Conservation (phyloP, 2,797 vertebrate genomes). For the Clarias pachynema region DNA sequence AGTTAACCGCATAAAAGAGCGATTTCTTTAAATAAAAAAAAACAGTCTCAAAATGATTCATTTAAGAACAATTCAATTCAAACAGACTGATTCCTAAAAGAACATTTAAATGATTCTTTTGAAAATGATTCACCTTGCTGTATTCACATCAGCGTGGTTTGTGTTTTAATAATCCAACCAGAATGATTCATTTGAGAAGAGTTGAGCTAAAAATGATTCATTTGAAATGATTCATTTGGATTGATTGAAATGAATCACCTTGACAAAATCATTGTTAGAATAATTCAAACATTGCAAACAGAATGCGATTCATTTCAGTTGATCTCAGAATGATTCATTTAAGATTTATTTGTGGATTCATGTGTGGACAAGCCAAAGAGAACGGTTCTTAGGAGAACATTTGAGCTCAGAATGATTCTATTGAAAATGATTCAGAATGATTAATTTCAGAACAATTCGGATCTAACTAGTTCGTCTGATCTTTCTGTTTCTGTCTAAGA, state of each 20-base stretch:
- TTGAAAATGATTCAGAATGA: neutral
- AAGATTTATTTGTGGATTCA: too few species aligned
- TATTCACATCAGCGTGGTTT: neutral
- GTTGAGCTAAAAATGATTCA: too few species aligned
- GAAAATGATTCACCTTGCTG: neutral
- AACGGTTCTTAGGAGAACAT: too few species aligned
- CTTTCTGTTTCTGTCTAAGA: constrained; percentile 66
- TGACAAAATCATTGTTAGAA: too few species aligned
- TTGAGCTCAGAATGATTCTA: neutral
- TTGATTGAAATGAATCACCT: too few species aligned
- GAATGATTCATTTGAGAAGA: neutral
- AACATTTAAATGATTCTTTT: neutral
- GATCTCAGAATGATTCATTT: too few species aligned
- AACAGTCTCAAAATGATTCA: neutral
- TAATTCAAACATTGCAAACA: too few species aligned
- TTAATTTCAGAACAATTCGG: neutral
- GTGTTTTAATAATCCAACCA: neutral
- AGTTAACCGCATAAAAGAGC: neutral
- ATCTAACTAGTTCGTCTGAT: constrained; percentile 8
- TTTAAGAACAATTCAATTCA: neutral
- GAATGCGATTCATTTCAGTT: too few species aligned
- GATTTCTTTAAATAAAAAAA: neutral
- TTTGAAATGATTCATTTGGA: too few species aligned
- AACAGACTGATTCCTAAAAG: too few species aligned
- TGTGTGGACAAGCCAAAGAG: too few species aligned